Evolutionary conservation across 2,797 vertebrate species (phyloP), one percentile per base, ranked within the genome.

Genomic region (Synaphobranchus kaupii): DNA sequence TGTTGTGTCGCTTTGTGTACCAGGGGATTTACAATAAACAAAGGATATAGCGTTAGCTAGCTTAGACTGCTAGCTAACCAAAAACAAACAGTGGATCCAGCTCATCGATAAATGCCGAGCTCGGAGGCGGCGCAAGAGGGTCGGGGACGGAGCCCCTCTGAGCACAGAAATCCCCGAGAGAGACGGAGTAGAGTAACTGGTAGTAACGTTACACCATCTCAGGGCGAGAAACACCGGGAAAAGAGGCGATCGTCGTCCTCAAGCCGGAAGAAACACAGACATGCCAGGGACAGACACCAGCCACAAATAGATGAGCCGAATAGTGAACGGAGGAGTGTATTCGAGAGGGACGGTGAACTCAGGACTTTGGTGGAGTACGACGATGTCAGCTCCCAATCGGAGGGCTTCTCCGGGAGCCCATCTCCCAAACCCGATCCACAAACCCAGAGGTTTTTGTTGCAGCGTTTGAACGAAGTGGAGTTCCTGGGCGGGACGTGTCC

Each of bases 361-460:
- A 94, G 95, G 91, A 96, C 97, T 76, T 91, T 98, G 90, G 96
- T 97, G 66, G 98, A 97, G 90, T 98, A 98, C 88, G 98, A 98
- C 92, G 98, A 98, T 92, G 97, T 98, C 87, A 98, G 98, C 93
- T 98, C 97, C 68, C 97, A 98, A 95, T 98, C 98, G 0, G 98
- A 98, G 92, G 93, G 97, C 0, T 96, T 96, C 84, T 97, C 96
- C 34, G 96, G 95, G 13, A 96, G 96, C 89, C 96, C 96, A 28
- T 97, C 96, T 88, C 96, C 96, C 0, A 95, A 94, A 93, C 91
- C 92, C 71, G 93, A 95, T 90, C 93, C 90, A 25, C 91, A 89
- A 0, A 82, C 88, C 47, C 93, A 93, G 85, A 85, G 92, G 54
- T 86, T 94, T 5, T 92, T 93, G 2, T 92, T 88, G 60, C 94